These are phyloP conservation scores for Ciconia stormi DNA, from an alignment of 2,113 vertebrate species.

Conservation along the genomic window DNA sequence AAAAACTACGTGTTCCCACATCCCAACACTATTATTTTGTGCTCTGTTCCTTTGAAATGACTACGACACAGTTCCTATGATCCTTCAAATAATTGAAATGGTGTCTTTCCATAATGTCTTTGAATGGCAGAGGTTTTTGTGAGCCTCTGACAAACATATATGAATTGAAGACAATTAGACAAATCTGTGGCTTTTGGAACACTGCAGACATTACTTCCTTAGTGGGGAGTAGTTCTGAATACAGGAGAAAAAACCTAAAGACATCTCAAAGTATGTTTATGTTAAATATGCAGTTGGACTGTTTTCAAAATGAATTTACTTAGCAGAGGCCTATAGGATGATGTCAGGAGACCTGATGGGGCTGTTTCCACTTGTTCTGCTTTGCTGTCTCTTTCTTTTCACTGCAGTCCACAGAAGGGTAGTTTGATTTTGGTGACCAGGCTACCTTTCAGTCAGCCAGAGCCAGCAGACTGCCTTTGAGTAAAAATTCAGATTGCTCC, in stretches of 20 bases:
- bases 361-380: not conserved
- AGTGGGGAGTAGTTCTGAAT: not conserved
- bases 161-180: conserved; percentile 26
- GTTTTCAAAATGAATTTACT: not conserved
- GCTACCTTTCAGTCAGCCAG: not conserved
- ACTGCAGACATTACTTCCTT: not conserved
- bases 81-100: not conserved
- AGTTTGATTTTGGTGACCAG: not conserved
- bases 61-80: not conserved
- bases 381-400: not conserved
- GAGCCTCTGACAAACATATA: not conserved
- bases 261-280: not conserved
- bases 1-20: not conserved
- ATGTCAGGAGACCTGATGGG: not conserved
- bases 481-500: not conserved
- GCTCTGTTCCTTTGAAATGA: conserved; percentile 35
- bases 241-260: not conserved
- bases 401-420: not conserved
- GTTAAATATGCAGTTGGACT: not conserved
- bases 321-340: not conserved
- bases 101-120: not conserved
- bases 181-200: not conserved
- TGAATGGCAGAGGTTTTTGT: not conserved
- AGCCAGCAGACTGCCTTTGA: not conserved
- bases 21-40: not conserved